A percentile compares a stretch with the other conserved stretches of the same genome.
Evolutionary conservation across 2,113 vertebrate species (phyloP).

Genomic region (Gnathonemus echidnorhynchus): DNA sequence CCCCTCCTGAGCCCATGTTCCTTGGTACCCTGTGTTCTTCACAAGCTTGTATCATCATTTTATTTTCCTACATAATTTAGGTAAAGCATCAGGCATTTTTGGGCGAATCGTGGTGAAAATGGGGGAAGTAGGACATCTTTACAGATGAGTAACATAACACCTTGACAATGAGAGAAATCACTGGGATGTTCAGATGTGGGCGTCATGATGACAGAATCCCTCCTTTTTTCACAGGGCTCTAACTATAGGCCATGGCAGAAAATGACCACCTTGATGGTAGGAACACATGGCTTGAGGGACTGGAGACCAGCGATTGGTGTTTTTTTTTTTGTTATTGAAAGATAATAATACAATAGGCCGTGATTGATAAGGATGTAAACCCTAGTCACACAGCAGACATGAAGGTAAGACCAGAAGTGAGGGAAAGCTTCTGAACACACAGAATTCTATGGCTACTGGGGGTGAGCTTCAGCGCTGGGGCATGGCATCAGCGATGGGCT

Average conservation of each 20-base stretch:
- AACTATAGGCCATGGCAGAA: conserved; percentile 51
- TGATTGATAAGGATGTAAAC: conserved; percentile 49
- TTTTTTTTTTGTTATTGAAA: conserved; percentile 29
- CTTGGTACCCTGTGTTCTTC: background rate
- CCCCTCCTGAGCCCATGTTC: background rate
- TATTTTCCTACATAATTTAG: background rate
- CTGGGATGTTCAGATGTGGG: conserved; percentile 32
- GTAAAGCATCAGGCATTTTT: background rate
- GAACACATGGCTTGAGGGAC: conserved; percentile 33
- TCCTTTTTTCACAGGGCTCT: conserved; percentile 43
- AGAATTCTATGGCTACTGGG: background rate
- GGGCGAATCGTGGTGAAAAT: background rate
- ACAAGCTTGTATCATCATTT: background rate
- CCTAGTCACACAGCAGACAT: conserved; percentile 54
- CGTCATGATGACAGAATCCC: conserved; percentile 33
- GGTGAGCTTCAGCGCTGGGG: background rate
- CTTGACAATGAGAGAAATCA: conserved; percentile 34
- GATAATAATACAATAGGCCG: conserved; percentile 20
- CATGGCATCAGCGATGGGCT: background rate
- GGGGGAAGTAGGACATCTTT: background rate
- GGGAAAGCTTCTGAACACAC: conserved; percentile 2
- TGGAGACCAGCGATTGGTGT: conserved; percentile 29
- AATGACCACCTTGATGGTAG: conserved; percentile 50
- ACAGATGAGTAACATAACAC: background rate
- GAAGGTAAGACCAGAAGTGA: conserved; percentile 27